A percentile compares a stretch with the other conserved stretches of the same genome.
Conservation (phyloP, 2,113 vertebrate genomes). For the Barnardius zonarius region DNA sequence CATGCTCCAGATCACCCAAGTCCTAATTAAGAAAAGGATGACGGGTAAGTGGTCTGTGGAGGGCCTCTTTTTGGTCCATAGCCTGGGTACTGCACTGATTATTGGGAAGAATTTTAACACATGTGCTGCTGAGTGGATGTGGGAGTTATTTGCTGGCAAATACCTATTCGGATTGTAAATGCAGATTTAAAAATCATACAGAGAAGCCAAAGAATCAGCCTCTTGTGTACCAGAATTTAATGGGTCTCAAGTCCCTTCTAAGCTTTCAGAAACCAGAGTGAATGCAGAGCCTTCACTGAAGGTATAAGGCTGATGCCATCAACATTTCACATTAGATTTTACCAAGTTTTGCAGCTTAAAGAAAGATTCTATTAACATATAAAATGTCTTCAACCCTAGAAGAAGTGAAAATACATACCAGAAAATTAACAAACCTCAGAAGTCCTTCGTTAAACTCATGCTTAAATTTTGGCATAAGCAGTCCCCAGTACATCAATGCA, state of each 20-base stretch:
- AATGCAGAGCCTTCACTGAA: not conserved
- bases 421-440: not conserved
- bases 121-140: not conserved
- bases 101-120: not conserved
- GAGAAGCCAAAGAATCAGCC: not conserved
- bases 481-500: not conserved
- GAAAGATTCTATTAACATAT: not conserved
- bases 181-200: not conserved
- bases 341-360: not conserved
- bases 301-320: not conserved
- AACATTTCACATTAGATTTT: not conserved
- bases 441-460: not conserved
- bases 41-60: not conserved
- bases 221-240: not conserved
- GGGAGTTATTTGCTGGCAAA: not conserved
- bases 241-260: not conserved
- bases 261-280: not conserved
- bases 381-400: not conserved
- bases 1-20: not conserved
- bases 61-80: not conserved
- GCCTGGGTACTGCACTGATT: not conserved
- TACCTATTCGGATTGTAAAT: not conserved
- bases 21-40: not conserved
- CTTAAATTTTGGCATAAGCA: not conserved
- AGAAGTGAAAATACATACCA: not conserved